These are phyloP conservation scores for Protonibea diacanthus DNA, from an alignment of 2,797 vertebrate species.

Conservation along the genomic window DNA sequence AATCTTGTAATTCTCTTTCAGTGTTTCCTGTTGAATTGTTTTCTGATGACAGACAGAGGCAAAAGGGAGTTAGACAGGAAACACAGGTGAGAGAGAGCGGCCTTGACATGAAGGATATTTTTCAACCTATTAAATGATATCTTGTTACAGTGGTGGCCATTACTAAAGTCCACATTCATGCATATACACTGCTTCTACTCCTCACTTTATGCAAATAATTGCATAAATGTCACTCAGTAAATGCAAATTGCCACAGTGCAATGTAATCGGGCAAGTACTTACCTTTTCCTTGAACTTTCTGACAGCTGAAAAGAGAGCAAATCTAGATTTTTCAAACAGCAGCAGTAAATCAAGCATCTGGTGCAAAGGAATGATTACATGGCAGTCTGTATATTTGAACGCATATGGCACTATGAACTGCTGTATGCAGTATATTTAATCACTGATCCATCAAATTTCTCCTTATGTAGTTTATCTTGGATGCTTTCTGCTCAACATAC, in stretches of 20 bases:
- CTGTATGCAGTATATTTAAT: not conserved
- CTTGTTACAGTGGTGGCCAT: slow-evolving; percentile 1
- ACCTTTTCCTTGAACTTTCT: slow-evolving; percentile 11
- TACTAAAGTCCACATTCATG: slow-evolving; percentile 7
- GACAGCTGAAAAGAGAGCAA: slow-evolving; percentile 18
- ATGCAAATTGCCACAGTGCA: not conserved
- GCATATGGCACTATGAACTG: not conserved
- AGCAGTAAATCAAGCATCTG: not conserved
- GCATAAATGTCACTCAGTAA: slow-evolving; percentile 14
- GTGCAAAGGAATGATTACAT: not conserved
- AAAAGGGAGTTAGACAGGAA: not conserved
- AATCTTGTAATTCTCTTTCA: not conserved
- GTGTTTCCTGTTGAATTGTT: too few relatives aligned
- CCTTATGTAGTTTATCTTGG: not conserved
- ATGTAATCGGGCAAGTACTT: not conserved
- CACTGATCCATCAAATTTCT: not conserved
- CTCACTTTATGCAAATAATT: slow-evolving; percentile 29
- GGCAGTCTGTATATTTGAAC: not conserved
- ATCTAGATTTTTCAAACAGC: not conserved
- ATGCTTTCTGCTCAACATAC: not conserved
- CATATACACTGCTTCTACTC: slow-evolving; percentile 12
- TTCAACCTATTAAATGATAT: slow-evolving; percentile 27
- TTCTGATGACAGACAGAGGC: slow-evolving; percentile 25
- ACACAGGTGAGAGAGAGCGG: not conserved
- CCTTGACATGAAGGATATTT: slow-evolving; percentile 10